These are phyloP conservation scores for Cryptoprocta ferox DNA, from an alignment of 2,797 vertebrate genomes.

Conservation along the genomic window DNA sequence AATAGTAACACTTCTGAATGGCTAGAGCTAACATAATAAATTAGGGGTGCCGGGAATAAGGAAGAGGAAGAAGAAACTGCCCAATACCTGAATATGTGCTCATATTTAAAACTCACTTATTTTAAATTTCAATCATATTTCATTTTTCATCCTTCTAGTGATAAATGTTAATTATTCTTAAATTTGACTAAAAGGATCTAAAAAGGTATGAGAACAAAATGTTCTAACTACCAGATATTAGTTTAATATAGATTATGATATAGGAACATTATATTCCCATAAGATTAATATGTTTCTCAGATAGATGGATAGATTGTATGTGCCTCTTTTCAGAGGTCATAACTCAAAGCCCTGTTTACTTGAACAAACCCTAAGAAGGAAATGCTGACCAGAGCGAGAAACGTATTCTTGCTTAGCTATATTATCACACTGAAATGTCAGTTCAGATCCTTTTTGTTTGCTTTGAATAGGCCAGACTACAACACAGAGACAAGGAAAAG, in stretches of 20 bases:
- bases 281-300: neutral
- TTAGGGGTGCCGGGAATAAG: neutral
- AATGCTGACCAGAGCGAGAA: constrained; percentile 25
- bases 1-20: neutral
- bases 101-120: neutral
- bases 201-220: neutral
- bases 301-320: neutral
- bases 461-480: neutral
- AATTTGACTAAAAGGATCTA: neutral
- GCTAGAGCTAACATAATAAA: neutral
- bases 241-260: neutral
- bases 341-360: constrained; percentile 1
- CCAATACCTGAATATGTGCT: neutral
- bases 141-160: neutral
- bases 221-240: neutral
- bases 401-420: neutral
- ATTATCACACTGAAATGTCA: neutral
- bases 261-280: neutral
- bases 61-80: neutral
- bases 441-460: constrained; percentile 29
- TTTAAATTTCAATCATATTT: constrained; percentile 14
- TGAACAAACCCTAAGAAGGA: neutral
- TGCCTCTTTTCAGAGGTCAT: neutral
- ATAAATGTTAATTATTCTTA: constrained; percentile 14
- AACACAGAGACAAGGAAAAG: constrained; percentile 22